Percentiles rank a stretch among this genome's conserved stretches.
Evolutionary conservation across 2,888 invertebrate genomes (phyloP).

Genomic region (Suillia variegata): DNA sequence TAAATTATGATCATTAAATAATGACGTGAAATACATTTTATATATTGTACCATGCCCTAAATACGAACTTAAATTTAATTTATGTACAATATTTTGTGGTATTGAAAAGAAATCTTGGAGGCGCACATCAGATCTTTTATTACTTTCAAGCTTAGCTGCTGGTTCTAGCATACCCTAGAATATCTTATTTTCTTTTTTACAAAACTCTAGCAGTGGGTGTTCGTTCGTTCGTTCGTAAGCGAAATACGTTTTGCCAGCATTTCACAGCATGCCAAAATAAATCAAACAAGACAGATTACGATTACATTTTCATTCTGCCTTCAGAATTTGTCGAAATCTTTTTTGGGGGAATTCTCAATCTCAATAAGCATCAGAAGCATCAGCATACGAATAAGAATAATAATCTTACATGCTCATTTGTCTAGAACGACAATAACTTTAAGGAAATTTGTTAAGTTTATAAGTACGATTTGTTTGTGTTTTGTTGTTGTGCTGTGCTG

Average conservation of each 20-base stretch:
- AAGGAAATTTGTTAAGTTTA: no score
- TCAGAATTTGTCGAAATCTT: neutral
- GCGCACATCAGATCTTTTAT: neutral
- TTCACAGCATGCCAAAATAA: neutral
- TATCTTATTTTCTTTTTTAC: neutral
- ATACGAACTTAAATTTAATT: constrained; percentile 4
- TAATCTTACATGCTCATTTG: constrained; percentile 14
- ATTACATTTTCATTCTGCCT: neutral
- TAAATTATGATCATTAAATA: constrained; percentile 6
- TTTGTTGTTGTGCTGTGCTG: constrained; percentile 4
- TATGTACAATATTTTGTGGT: no score
- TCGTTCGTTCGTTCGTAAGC: neutral
- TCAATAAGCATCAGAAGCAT: no score
- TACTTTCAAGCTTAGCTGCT: neutral
- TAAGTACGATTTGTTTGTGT: constrained; percentile 2
- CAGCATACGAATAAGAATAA: neutral
- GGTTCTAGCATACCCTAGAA: no score
- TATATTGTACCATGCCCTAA: neutral
- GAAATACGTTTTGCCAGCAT: neutral
- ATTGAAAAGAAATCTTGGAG: neutral
- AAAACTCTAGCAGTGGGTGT: neutral
- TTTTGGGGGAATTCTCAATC: no score
- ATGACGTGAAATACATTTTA: no score
- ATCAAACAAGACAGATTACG: neutral
- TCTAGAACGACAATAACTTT: constrained; percentile 17